Evolutionary conservation across 2,797 vertebrate genomes (phyloP).

Genomic region (Eurystomus glaucurus): DNA sequence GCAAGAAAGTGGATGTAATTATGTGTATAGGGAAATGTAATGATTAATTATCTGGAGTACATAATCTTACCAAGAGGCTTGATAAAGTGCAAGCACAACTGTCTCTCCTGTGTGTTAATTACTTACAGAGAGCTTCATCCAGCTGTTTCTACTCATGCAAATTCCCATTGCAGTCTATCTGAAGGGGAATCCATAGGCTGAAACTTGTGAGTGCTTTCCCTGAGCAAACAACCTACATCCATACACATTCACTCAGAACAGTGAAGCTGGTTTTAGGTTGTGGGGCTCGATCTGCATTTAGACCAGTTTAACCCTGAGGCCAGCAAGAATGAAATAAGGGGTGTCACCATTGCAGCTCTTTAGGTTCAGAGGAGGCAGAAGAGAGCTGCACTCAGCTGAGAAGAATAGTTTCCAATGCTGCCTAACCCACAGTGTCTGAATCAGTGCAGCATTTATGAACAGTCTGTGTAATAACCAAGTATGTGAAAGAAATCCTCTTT

Average conservation of each 20-base stretch:
- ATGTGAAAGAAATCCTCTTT: background rate
- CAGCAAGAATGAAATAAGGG: background rate
- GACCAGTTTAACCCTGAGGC: background rate
- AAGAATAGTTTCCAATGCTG: rapidly evolving
- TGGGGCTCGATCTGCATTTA: background rate
- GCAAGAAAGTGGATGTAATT: slow-evolving; percentile 74
- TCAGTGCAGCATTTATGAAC: background rate
- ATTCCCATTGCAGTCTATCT: slow-evolving; percentile 33
- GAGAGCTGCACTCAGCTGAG: background rate
- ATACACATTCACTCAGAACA: background rate
- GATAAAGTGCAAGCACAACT: slow-evolving; percentile 67
- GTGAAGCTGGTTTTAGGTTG: background rate
- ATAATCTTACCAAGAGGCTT: slow-evolving; percentile 73
- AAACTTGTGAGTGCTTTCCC: background rate
- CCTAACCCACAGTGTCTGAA: background rate
- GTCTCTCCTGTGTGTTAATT: slow-evolving; percentile 72
- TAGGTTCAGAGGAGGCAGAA: background rate
- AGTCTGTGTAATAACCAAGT: background rate
- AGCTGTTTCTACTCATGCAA: slow-evolving; percentile 52
- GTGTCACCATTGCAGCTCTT: background rate
- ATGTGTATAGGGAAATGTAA: slow-evolving; percentile 74
- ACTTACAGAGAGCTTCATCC: slow-evolving; percentile 57
- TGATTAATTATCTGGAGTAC: slow-evolving; percentile 80
- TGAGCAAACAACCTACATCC: background rate
- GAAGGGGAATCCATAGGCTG: background rate